Conservation (phyloP, 2,888 invertebrate species). For the Tiliacea aurago region DNA sequence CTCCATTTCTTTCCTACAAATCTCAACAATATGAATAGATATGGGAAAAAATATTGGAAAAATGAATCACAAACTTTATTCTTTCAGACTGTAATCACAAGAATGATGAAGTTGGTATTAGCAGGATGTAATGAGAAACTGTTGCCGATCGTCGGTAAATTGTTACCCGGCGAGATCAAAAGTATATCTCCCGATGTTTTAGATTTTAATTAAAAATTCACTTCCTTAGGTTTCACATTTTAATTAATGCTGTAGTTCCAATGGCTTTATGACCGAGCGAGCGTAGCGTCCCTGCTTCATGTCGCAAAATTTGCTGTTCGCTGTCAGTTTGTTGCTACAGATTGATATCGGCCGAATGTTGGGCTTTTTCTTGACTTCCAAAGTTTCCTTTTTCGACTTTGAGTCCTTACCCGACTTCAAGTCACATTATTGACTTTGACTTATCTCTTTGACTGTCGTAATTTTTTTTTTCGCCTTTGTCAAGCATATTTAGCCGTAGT, state of each 20-base stretch:
- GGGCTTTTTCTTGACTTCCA: too few relatives aligned
- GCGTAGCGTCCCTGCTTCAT: too few relatives aligned
- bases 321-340: too few relatives aligned
- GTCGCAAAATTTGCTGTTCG: too few relatives aligned
- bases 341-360: too few relatives aligned
- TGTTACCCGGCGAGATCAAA: conserved; percentile 47
- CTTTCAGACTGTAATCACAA: conserved; percentile 21
- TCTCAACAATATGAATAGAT: neutral
- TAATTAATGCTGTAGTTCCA: neutral
- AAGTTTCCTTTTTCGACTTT: too few relatives aligned
- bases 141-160: conserved; percentile 31
- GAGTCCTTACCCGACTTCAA: too few relatives aligned
- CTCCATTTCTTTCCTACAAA: neutral
- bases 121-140: conserved; percentile 33
- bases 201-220: conserved; percentile 53
- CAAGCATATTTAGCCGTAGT: too few relatives aligned
- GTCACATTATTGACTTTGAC: too few relatives aligned
- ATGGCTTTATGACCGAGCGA: neutral
- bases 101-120: conserved; percentile 24
- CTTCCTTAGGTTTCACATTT: conserved; percentile 10
- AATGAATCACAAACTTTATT: conserved; percentile 14
- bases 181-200: conserved; percentile 29
- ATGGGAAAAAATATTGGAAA: neutral
- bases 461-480: too few relatives aligned
- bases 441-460: too few relatives aligned